Evolutionary conservation across 2,113 vertebrate genomes (phyloP), one percentile per base, ranked within the genome.

Genomic region (Sorex fumeus): DNA sequence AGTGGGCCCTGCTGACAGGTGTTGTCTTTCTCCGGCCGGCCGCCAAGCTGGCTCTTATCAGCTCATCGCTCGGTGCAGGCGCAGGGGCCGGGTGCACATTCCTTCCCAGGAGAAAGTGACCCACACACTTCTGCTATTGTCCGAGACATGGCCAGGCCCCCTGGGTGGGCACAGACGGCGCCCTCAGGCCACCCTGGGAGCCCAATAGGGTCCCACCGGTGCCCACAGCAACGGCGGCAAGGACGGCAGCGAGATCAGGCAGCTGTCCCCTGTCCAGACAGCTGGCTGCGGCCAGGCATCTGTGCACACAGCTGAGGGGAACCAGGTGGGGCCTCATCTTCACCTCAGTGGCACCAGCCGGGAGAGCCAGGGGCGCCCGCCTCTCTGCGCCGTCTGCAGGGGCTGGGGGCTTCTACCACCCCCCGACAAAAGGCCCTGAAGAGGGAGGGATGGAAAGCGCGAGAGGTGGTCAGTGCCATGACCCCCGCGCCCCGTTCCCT

Each of bases 291-390:
- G 66, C 36, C 70, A 79, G 90, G 91, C 90, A 94, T 94, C 92
- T 97, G 96, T 84, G 90, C 93, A 84, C 96, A 93, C 96, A 97
- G 96, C 96, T 97, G 96, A 93, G 82, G 66, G 64, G 45, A 66
- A 85, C 93, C 94, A 96, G 96, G 94, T 94, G 91, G 91, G 6
- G 40, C 57, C 79, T 71, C 87, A 32, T 62, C 87, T 78, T 94
- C 92, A 90, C 83, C 95, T 93, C 92, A 45, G 34, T 15, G 3
- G 34, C 70, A 40, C 70, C 19, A 19, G 34, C 32, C 70, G 6
- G 6, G 16, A 32, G 32, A 36, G n/a, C 69, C 57, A 21, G 5
- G 18, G 21, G 57, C 66, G 28, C 12, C 66, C 12, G 27, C 66
- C 66, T n/a, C 28, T 30, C 64, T n/a, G 11, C 28, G n/a, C 66